Percentiles rank a stretch among this genome's conserved stretches.
Evolutionary conservation across 1,140 invertebrate genomes (phyloP).

Genomic region (Drosophila tsacasi): DNA sequence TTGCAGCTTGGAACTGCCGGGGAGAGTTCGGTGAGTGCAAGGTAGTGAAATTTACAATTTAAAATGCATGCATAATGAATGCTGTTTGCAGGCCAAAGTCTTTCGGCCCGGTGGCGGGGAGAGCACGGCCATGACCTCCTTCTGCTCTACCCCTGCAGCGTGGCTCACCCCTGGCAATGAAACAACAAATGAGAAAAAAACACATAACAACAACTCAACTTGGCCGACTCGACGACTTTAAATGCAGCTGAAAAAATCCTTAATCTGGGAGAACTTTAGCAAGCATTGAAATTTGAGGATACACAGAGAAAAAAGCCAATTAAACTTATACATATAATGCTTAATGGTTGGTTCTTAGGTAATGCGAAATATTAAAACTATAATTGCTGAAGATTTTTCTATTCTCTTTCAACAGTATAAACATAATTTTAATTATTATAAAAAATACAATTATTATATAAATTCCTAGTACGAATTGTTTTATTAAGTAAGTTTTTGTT

Average conservation of each 20-base stretch:
- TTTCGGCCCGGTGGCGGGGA: constrained; percentile 27
- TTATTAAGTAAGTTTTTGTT: background rate
- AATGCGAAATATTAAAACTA: too few species aligned
- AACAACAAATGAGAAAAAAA: constrained; percentile 18
- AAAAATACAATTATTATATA: too few species aligned
- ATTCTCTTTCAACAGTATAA: too few species aligned
- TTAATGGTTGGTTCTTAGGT: too few species aligned
- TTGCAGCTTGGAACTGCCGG: constrained; percentile 14
- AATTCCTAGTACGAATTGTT: background rate
- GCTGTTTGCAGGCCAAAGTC: constrained; percentile 65
- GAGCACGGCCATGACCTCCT: constrained; percentile 30
- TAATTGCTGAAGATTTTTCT: too few species aligned
- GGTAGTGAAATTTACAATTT: constrained; percentile 77
- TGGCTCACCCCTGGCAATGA: constrained; percentile 10
- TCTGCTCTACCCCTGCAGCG: background rate
- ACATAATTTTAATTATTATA: too few species aligned
- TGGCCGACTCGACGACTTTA: constrained; percentile 24
- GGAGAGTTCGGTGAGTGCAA: constrained; percentile 6
- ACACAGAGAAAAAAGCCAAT: background rate
- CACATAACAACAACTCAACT: constrained; percentile 44
- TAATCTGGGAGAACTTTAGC: constrained; percentile 64
- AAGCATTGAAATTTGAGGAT: constrained; percentile 23
- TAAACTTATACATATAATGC: too few species aligned
- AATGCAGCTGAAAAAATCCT: constrained; percentile 54
- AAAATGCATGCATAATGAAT: constrained; percentile 80